Evolutionary conservation across 2,797 vertebrate genomes (phyloP), one percentile per base, ranked within the genome.

Genomic region (Syndactyla subalaris): DNA sequence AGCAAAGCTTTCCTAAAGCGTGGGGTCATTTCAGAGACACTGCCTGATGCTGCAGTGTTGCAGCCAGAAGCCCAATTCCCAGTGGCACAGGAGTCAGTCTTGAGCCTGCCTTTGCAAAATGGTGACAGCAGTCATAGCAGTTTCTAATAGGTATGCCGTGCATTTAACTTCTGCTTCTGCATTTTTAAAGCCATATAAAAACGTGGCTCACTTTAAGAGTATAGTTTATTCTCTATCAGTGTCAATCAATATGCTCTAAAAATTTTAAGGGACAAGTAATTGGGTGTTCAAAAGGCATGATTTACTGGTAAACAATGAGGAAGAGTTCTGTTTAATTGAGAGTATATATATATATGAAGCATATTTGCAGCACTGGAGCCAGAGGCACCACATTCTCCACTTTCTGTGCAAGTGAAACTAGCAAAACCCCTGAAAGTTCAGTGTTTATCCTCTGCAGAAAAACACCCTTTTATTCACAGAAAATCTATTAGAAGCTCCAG

Each of bases 11-110:
- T 93, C 34, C 55, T 68, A 10, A 80, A 68, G 49, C 41, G 0
- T 20, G 54, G 43, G 72, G 65, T 84, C 52, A 18, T 84, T 88
- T 62, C 80, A 63, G 77, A 93, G 90, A 19, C 24, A 1, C 51
- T 43, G 71, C 80, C 63, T 81, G 85, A 52, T 73, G 57, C 80
- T 86, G 66, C 54, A 36, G 3, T 19, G 1, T 18, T 83, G 68
- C 85, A 87, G 67, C 63, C 74, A 86, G 85, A 71, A 94, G 70
- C 77, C 41, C 52, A 74, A 4, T 73, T 95, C 77, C 85, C 77
- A 52, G 70, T 8, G 59, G 59, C 70, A 8, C 48, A 70, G 80
- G 93, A 77, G 78, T 80, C 63, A 46, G 54, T 51, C 79, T 43
- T 32, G n/a, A 86, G 79, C n/a, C 34, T 78, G 75, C 55, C 45